Percentiles rank a stretch among this genome's conserved stretches.
Evolutionary conservation across 92 coral and sea anemone species (phyloP).

Genomic region (Chrysogorgia sp.): DNA sequence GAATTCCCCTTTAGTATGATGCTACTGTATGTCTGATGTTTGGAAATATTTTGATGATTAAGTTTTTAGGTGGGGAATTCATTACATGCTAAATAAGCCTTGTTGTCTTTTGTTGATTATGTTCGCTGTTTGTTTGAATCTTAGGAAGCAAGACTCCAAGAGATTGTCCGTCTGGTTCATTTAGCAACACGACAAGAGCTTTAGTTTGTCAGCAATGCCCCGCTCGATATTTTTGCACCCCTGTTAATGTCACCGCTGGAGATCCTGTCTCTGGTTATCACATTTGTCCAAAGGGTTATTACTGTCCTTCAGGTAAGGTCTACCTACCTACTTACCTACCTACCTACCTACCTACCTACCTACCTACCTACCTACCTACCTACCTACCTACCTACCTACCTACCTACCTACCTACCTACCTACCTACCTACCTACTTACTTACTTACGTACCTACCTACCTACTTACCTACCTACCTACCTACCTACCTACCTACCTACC

Average conservation of each 20-base stretch:
- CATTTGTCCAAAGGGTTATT: slow-evolving; percentile 86
- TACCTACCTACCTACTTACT: too few relatives aligned
- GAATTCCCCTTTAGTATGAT: too few relatives aligned
- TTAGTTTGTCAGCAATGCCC: slow-evolving; percentile 86
- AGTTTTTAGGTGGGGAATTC: neutral
- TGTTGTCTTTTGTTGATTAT: neutral
- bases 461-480: too few relatives aligned
- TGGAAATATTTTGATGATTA: neutral
- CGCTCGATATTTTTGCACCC: slow-evolving; percentile 83
- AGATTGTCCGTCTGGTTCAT: slow-evolving; percentile 80
- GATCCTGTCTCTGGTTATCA: slow-evolving; percentile 91
- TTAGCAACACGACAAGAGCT: slow-evolving; percentile 83
- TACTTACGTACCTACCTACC: too few relatives aligned
- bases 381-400: too few relatives aligned
- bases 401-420: too few relatives aligned
- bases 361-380: too few relatives aligned
- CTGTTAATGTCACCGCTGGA: slow-evolving; percentile 93
- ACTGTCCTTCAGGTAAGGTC: slow-evolving; percentile 70
- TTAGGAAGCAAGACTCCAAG: slow-evolving; percentile 79
- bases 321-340: too few relatives aligned
- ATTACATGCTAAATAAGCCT: neutral
- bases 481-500: too few relatives aligned
- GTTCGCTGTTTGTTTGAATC: neutral
- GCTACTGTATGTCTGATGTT: neutral
- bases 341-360: too few relatives aligned